These are phyloP conservation scores for Phataginus tetradactyla DNA, from an alignment of 2,797 vertebrate genomes.

Conservation along the genomic window DNA sequence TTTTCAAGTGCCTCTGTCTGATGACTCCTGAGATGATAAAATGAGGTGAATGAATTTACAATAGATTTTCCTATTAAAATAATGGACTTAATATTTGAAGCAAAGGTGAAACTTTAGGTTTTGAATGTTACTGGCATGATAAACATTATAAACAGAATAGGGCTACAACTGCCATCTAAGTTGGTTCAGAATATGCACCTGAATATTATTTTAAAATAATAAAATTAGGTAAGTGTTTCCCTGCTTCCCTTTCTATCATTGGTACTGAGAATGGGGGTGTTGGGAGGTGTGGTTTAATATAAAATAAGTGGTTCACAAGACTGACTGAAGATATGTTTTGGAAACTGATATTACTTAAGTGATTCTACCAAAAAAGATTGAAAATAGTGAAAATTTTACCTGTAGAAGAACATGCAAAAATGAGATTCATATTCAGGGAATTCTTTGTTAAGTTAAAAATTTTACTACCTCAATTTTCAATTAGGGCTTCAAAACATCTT, in stretches of 20 bases:
- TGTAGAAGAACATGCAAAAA: not conserved
- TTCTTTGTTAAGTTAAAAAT: not conserved
- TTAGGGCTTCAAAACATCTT: not conserved
- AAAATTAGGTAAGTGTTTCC: constrained; percentile 93
- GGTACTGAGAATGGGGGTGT: constrained; percentile 59
- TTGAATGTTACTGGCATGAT: constrained; percentile 98
- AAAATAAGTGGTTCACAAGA: constrained; percentile 74
- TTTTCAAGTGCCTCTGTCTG: not conserved
- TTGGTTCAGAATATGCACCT: constrained; percentile 99
- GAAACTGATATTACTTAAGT: constrained; percentile 75
- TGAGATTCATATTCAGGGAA: not conserved
- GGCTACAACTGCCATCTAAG: constrained; percentile 99
- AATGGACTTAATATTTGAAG: constrained; percentile 90
- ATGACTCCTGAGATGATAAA: constrained; percentile 34
- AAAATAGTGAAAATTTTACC: constrained; percentile 34
- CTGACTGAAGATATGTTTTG: constrained; percentile 79
- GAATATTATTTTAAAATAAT: constrained; percentile 90
- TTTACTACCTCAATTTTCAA: not conserved
- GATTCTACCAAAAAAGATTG: constrained; percentile 10
- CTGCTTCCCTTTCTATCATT: constrained; percentile 85
- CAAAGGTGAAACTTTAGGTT: constrained; percentile 89
- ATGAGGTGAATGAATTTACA: constrained; percentile 1
- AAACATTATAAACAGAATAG: constrained; percentile 92
- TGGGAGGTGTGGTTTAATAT: constrained; percentile 69
- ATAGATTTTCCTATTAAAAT: constrained; percentile 50